Evolutionary conservation across 2,888 invertebrate genomes (phyloP).

Genomic region (Callinectes sapidus): DNA sequence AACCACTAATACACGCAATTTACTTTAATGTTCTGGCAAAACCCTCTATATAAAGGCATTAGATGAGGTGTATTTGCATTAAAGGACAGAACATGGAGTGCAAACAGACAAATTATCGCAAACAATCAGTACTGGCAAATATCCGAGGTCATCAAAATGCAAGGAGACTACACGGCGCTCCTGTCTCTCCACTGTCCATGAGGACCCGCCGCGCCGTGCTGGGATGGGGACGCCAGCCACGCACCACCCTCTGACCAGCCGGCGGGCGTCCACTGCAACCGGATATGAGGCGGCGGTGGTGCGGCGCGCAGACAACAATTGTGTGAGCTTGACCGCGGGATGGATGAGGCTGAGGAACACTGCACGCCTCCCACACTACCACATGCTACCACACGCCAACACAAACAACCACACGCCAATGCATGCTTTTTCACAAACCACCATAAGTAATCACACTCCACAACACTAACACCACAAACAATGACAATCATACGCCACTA

Average conservation of each 20-base stretch:
- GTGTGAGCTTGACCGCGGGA: slow-evolving; percentile 19
- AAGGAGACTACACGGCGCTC: background rate
- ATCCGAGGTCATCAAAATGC: background rate
- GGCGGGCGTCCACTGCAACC: slow-evolving; percentile 11
- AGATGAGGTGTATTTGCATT: background rate
- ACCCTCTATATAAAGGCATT: background rate
- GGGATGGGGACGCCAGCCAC: background rate
- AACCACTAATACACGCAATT: background rate
- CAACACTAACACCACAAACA: background rate
- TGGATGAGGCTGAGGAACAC: slow-evolving; percentile 5
- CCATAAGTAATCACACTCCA: background rate
- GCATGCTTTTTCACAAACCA: background rate
- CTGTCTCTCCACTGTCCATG: background rate
- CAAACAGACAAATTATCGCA: background rate
- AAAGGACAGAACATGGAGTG: background rate
- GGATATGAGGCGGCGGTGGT: slow-evolving; percentile 30
- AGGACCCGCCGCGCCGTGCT: background rate
- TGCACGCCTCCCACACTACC: background rate
- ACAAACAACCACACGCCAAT: background rate
- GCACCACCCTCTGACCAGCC: background rate
- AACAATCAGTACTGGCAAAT: background rate
- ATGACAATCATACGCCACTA: background rate
- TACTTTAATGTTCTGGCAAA: background rate
- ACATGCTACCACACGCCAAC: background rate
- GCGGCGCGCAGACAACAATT: slow-evolving; percentile 31